phyloP scores from a whole-genome alignment of 2,797 vertebrate species.

The Neomorphus geoffroyi region DNA sequence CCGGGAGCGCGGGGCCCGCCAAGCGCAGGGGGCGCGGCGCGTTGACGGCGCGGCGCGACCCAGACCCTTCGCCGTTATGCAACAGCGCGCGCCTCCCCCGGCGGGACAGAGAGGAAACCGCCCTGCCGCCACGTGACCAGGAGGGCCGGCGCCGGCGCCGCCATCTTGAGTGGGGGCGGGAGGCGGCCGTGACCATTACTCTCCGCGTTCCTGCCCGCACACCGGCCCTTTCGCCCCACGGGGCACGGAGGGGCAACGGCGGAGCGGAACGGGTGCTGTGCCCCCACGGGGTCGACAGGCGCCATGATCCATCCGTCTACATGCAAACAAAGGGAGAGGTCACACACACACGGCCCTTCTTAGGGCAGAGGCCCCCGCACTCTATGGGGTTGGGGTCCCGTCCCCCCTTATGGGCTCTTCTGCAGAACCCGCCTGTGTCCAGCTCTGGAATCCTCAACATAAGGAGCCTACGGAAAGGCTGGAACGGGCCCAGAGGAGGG shows the following conservation, averaged over 20 bases:
- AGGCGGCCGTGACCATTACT: not conserved
- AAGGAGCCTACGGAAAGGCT: no score
- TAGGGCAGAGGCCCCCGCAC: not conserved
- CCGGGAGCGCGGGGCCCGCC: not conserved
- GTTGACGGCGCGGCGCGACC: not conserved
- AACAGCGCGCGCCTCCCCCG: not conserved
- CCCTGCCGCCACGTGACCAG: constrained; percentile 35
- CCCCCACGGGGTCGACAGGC: no score
- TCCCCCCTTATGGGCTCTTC: no score
- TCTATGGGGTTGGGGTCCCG: accelerated
- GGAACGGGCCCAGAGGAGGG: no score
- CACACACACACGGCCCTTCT: not conserved
- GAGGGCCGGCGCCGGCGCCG: not conserved
- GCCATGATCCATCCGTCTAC: not conserved
- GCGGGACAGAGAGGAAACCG: not conserved
- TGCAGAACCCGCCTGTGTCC: not conserved
- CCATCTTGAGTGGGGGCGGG: constrained; percentile 47
- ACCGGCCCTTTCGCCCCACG: not conserved
- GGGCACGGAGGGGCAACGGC: not conserved
- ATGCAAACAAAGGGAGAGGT: not conserved
- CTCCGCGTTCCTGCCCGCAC: not conserved
- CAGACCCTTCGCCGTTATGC: not conserved
- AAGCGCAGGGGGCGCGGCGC: not conserved
- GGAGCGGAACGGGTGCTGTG: not conserved
- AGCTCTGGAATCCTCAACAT: no score